Base-by-base conservation (phyloP, 2,888 invertebrate species). In the Xestia c-nigrum region DNA sequence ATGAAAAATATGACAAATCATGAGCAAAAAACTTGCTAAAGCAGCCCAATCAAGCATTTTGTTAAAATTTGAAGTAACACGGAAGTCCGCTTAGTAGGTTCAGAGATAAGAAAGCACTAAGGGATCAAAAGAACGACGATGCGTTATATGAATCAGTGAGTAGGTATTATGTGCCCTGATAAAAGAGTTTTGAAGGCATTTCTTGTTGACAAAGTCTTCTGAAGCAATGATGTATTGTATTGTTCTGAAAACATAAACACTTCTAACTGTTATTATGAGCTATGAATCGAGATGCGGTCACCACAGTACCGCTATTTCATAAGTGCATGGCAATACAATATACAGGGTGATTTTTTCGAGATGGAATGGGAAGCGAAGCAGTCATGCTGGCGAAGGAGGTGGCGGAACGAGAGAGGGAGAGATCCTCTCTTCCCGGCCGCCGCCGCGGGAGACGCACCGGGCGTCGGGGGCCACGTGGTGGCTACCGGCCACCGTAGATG, bases 201-300 rank as follows among this genome's bases (percentile, higher is more conserved):
- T 38, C 19, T 57, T 76, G 31, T 57, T 76, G 40, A 57, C 5
- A 2, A 24, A 3, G 0, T 38, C 5, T 2, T n/a, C 0, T 1
- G 14, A 24, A 46, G 52, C 52, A 75, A 75, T 55, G 16, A 19
- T 0, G n/a, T 64, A 75, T 75, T 75, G 75, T 72, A 16, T 24
- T 72, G 40, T 31, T 16, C 16, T 6, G 10, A 47, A 24, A 40
- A 50, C 5, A 50, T 24, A 21, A 24, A 71, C 47, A 72, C 4
- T 16, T 12, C 7, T 14, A 3, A n/a, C 19, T 4, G 5, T 43
- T 24, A 16, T 46, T 31, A 50, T 67, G 19, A 19, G 9, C 16
- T 16, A 31, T 9, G 7, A n/a, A 3, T 16, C 3, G 19, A 19
- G 38, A 61, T 61, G 61, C 31, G 38, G 61, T 61, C 61, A 59